Evolutionary conservation across 2,113 vertebrate species (phyloP), one percentile per base, ranked within the genome.

Genomic region (Oenanthe oenanthe): DNA sequence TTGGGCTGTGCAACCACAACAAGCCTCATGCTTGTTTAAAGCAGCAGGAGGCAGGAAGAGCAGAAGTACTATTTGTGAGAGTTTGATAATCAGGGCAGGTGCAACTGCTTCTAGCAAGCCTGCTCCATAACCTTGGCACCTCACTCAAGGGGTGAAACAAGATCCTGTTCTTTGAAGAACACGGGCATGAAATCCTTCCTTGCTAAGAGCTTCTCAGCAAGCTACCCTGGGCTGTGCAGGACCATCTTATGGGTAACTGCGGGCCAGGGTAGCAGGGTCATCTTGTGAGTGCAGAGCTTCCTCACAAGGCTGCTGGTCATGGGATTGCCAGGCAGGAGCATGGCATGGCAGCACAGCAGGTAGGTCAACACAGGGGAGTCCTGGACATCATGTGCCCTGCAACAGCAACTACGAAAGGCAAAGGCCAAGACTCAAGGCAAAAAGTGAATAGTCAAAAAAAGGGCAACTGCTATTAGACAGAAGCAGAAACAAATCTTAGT

Each of bases 191-290:
- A 62, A 9, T 61, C 31, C 16, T 67, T 89, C 9, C 24, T 31
- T 72, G 38, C 57, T 29, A 43, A 67, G 26, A 72, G 7, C 31
- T 62, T n/a, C 43, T 62, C 32, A 62, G 28, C 31, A 58, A 36
- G 43, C 24, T 42, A 51, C 13, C 7, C 9, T 0, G 0, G 2
- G n/a, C 51, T 16, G 4, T 34, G 21, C 2, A 5, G 31, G 36
- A 58, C 62, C 38, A 82, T 25, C 32, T 24, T 10, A 22, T 53
- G 22, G 5, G 9, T 72, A 32, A 19, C 18, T 43, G 43, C 62
- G n/a, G n/a, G 8, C 20, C 58, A 85, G 17, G 9, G 24, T 57
- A 81, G 17, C 16, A 58, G 21, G 28, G 9, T 7, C 4, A 60
- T 31, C 4, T 14, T 73, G 13, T 29, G 11, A 29, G 9, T 70